Conservation (phyloP, 1,140 invertebrate species). For the Coenobita brevimanus region DNA sequence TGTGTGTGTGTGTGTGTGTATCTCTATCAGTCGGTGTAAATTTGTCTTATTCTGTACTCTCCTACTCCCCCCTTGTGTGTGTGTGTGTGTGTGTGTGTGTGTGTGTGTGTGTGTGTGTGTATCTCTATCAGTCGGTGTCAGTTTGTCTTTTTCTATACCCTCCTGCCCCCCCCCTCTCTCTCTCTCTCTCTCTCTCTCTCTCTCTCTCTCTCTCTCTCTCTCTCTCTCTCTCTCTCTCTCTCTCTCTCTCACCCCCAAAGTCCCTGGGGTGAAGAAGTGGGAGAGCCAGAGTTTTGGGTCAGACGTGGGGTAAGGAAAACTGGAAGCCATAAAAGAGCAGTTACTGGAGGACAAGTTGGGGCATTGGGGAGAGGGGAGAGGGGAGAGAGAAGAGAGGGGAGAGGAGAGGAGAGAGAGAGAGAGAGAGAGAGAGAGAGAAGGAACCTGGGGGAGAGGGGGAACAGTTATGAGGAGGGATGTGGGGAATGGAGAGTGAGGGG, state of each 20-base stretch:
- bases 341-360: conserved; percentile 2
- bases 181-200: neutral
- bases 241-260: neutral
- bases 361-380: conserved; percentile 23
- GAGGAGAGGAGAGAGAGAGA: neutral
- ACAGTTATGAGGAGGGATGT: neutral
- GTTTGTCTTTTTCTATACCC: neutral
- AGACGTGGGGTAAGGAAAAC: neutral
- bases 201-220: neutral
- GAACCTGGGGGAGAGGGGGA: neutral
- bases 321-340: too few relatives aligned
- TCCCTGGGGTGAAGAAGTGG: neutral
- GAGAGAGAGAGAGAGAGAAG: neutral
- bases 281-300: too few relatives aligned
- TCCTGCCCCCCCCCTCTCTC: neutral
- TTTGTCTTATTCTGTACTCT: too few relatives aligned
- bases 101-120: too few relatives aligned
- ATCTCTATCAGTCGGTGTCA: neutral
- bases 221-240: neutral
- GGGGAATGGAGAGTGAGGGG: too few relatives aligned
- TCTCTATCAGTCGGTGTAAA: too few relatives aligned
- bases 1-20: too few relatives aligned
- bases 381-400: neutral
- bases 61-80: too few relatives aligned
- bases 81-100: too few relatives aligned